Conservation (phyloP, 2,113 vertebrate genomes). For the Scortum barcoo region DNA sequence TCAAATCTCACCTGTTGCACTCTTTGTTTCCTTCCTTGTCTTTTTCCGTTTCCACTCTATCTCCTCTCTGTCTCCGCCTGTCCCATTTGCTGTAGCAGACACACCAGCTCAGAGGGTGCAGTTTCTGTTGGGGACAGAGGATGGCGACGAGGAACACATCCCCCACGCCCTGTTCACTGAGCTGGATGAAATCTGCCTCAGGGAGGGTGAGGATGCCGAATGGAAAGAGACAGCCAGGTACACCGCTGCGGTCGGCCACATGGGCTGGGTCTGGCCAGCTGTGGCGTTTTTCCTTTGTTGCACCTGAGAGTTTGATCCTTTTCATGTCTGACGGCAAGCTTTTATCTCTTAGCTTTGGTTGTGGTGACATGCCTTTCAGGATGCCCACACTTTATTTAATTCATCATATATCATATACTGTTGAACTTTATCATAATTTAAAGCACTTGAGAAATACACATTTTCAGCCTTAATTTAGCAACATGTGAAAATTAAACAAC, state of each 20-base stretch:
- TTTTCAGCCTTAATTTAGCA: not conserved
- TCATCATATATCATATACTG: too few species aligned
- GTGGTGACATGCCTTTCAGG: not conserved
- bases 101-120: slow-evolving; percentile 98
- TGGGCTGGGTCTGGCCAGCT: slow-evolving; percentile 7
- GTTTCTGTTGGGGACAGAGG: slow-evolving; percentile 97
- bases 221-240: slow-evolving; percentile 99
- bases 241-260: not conserved
- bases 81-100: slow-evolving; percentile 79
- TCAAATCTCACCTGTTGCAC: not conserved
- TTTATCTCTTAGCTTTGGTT: not conserved
- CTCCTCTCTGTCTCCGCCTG: not conserved
- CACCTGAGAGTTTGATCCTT: slow-evolving; percentile 21
- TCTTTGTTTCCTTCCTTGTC: not conserved
- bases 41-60: too few species aligned
- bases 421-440: not conserved
- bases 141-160: slow-evolving; percentile 98
- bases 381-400: not conserved
- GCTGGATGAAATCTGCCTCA: slow-evolving; percentile 97
- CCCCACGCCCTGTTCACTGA: slow-evolving; percentile 98
- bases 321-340: not conserved
- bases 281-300: not conserved
- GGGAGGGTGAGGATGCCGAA: slow-evolving; percentile 95
- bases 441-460: not conserved
- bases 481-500: not conserved